Percentiles rank a stretch among this genome's conserved stretches.
Evolutionary conservation across 2,888 invertebrate species (phyloP).

Genomic region (Julus scanicus): DNA sequence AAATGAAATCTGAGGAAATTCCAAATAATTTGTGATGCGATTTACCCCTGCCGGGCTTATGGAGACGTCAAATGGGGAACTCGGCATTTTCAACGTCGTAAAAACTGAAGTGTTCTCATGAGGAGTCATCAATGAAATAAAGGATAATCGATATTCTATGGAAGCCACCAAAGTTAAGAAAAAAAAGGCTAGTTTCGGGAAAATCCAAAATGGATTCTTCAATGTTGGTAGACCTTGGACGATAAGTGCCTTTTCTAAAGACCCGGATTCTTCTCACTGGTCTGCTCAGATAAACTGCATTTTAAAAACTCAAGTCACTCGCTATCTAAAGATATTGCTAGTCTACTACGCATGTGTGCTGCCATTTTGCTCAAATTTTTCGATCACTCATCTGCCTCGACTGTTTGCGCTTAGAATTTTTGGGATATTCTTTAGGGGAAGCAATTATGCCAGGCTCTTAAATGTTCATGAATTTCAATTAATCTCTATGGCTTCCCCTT

Average conservation of each 20-base stretch:
- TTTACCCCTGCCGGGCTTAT: neutral
- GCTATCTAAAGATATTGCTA: neutral
- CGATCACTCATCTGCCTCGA: neutral
- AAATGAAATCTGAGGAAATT: slow-evolving; percentile 1
- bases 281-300: neutral
- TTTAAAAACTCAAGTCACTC: neutral
- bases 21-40: neutral
- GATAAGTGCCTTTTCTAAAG: neutral
- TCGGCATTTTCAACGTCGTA: neutral
- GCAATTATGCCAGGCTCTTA: no score
- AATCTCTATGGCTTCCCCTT: no score
- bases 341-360: neutral
- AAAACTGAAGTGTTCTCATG: neutral
- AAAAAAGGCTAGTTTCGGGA: neutral
- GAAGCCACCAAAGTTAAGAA: neutral
- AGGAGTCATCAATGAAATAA: neutral
- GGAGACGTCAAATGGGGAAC: slow-evolving; percentile 1
- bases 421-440: no score
- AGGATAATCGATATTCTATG: slow-evolving; percentile 1
- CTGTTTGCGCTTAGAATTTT: neutral
- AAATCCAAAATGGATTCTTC: neutral
- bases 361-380: neutral
- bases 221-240: neutral
- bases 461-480: no score
- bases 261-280: neutral